phyloP scores from a whole-genome alignment of 2,113 vertebrate genomes.

The Sturnira hondurensis region DNA sequence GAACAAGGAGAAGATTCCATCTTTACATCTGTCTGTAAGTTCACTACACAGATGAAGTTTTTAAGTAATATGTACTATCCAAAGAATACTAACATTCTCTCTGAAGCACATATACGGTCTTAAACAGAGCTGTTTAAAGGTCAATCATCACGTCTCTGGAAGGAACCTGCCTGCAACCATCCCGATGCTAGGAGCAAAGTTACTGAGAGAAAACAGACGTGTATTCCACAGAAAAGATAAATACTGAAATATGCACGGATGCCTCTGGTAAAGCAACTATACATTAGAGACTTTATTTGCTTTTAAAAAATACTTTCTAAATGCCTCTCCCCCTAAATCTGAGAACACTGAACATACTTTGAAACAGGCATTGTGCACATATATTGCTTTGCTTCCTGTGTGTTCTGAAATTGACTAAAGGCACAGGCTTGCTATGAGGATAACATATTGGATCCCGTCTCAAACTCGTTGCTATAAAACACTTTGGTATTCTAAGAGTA shows the following conservation, averaged over 20 bases:
- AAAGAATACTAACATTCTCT: conserved; percentile 63
- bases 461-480: conserved; percentile 59
- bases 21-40: conserved; percentile 36
- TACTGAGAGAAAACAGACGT: conserved; percentile 33
- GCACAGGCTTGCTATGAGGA: conserved; percentile 51
- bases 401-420: conserved; percentile 67
- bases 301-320: conserved; percentile 62
- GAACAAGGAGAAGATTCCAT: neutral
- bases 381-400: conserved; percentile 43
- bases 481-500: conserved; percentile 42
- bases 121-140: conserved; percentile 55
- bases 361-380: conserved; percentile 36
- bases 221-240: conserved; percentile 52
- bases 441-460: conserved; percentile 59
- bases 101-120: conserved; percentile 55
- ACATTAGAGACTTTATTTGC: conserved; percentile 39
- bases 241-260: conserved; percentile 44
- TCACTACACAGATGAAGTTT: conserved; percentile 35
- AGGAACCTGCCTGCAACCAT: neutral
- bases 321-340: conserved; percentile 13
- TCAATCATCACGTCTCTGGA: conserved; percentile 8
- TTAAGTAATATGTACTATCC: conserved; percentile 51
- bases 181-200: conserved; percentile 43
- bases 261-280: conserved; percentile 60
- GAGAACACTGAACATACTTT: conserved; percentile 59